Base-by-base conservation (phyloP, 64 coral and sea anemone species). In the Stylophora pistillata region DNA sequence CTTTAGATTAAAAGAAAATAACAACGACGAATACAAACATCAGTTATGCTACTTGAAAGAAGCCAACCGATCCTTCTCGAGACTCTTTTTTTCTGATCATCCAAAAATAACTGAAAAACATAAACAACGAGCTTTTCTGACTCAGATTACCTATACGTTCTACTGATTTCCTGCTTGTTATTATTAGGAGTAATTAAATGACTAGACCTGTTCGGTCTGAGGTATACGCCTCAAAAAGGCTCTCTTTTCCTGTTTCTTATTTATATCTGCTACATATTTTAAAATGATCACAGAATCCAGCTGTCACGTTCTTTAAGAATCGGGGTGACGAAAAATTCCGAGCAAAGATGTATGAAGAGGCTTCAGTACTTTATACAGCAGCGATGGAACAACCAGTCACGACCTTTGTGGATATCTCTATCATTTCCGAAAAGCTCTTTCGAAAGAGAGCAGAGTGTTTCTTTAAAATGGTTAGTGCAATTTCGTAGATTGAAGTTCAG, bases 391-490 rank as follows among this genome's bases (percentile, higher is more conserved):
- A 15, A 0, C 80, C 62, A 68, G 53, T 83, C 47, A 16, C 27
- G 0, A 29, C 16, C 12, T 70, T 69, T 15, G n/a, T 70, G 20
- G 33, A 84, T 23, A 63, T 20, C 2, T 34, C 58, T 7, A 34
- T 25, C 15, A 70, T 68, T 14, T 30, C 80, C 13, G 80, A 84
- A 53, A 63, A 68, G 18, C 21, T 84, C 28, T 84, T 53, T 84
- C 80, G 80, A 15, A 84, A 31, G 32, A 84, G 80, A 41, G 80
- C 80, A 21, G 62, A 15, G 34, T 84, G 80, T 69, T 84, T 63
- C 32, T 68, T 23, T 11, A 84, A 53, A 84, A 15, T 84, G 80
- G 63, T 84, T 69, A 53, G 80, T 34, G 68, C 13, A 65, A 23
- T 4, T 15, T 60, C 13, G 13, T 60, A 60, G 58, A 68, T 25